Evolutionary conservation across 2,113 vertebrate genomes (phyloP), one percentile per base, ranked within the genome.

Genomic region (Oncorhynchus tshawytscha): DNA sequence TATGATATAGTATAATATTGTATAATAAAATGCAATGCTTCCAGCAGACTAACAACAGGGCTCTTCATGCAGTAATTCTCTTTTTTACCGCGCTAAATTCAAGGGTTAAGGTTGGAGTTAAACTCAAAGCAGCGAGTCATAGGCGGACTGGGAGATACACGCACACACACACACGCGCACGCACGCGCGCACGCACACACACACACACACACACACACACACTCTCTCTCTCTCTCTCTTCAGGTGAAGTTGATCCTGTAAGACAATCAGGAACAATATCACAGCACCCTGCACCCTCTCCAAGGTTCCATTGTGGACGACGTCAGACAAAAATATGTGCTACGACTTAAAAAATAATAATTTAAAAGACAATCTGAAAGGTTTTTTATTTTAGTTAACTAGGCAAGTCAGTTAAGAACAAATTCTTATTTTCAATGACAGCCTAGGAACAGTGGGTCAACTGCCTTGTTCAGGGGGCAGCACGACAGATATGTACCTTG

Each of bases 61-160:
- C 80, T 84, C 83, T 82, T 82, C 91, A 89, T 94, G 86, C 91
- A 88, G 90, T 88, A 87, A 92, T 90, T 82, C 84, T 2, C 90
- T 84, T 92, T 87, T 86, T 81, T 87, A 81, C 83, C 85, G 86
- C 88, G 87, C 80, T 87, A 88, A 92, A 90, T 65, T 27, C 2
- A 27, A 27, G 25, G 31, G 31, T 31, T 31, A 31, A 5, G 34
- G 7, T 39, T 39, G 1, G 7, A 1, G 34, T 39, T 39, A 2
- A 9, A 39, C 39, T 39, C 39, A 9, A 90, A 92, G 91, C 89
- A 91, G 89, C 85, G 69, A 51, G 49, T 51, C 49, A 16, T 16
- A 15, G 49, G 49, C 2, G 3, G 11, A 3, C 12, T 51, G 15
- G 49, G 49, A 60, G 0, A 60, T 1, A 4, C 59, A 24, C 34